Base-by-base conservation (phyloP, 2,113 vertebrate genomes). In the Spizaetus ornatus region DNA sequence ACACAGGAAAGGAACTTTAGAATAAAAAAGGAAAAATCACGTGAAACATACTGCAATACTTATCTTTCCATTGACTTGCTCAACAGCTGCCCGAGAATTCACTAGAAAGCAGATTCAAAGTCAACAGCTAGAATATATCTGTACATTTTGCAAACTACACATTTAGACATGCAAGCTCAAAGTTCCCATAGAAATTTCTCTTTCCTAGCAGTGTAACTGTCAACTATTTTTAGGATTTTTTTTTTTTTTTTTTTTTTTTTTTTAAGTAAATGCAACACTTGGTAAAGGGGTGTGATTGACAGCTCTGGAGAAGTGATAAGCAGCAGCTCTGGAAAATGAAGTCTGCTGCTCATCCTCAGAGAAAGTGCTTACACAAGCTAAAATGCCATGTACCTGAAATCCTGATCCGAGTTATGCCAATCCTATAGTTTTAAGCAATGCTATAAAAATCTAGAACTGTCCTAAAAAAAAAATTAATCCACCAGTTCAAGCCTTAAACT, bases 181-280 rank as follows among this genome's bases (percentile, higher is more conserved):
- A 95, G 82, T 66, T 95, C 90, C 92, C 90, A 80, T 3, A 83
- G 88, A 90, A 88, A 93, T 74, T 38, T 55, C 71, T 66, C 80
- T 70, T 86, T 82, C 70, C 88, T 52, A 85, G 47, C 79, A 72
- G 63, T 4, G 4, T 13, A 79, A 82, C 61, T 63, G 80, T 16
- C 81, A 89, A 72, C 88, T 96, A 93, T 96, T 95, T 91, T 96
- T 95, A 94, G 96, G 67, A 25, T 18, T 67, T 43, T 52, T 59
- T 27, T 89, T 86, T 76, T 79, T 86, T 71, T 65, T 55, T 58
- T 40, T 40, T 40, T 40, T 52, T 86, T 38, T 77, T 61, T 72
- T 77, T 61, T 1, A 72, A 76, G 27, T 40, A 58, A 85, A 85
- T 38, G 78, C 62, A 92, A 34, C 11, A 55, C 65, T 81, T 72